Base-by-base conservation (phyloP, 1,140 invertebrate genomes). In the Glomeris maerens region DNA sequence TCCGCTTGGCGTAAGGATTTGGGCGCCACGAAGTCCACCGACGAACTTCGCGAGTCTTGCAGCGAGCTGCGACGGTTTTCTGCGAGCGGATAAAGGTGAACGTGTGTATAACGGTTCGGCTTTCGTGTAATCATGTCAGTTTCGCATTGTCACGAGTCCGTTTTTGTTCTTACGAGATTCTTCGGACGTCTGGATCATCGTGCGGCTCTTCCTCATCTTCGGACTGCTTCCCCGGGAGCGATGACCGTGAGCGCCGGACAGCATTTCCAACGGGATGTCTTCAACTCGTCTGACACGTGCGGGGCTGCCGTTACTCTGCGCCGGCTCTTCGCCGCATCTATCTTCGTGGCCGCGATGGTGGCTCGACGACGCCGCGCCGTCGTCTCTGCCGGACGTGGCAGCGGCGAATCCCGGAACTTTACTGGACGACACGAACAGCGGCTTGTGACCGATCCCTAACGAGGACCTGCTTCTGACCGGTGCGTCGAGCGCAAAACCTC, bases 331-430 rank as follows among this genome's bases (percentile, higher is more conserved):
- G 20, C 20, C 5, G 40, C 5, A 17, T 5, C 5, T 7, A 17
- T 21, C 5, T 42, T 7, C 5, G 25, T 4, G 25, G 25, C 40
- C 20, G 5, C 5, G 25, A 7, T 7, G 40, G 17, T 42, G 40
- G 25, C 20, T 4, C 20, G 17, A 5, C 20, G 5, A 25, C 40
- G 5, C 40, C 20, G 20, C 26, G 7, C 27, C 23, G 10, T 44
- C 31, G 40, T 50, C 77, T 78, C 31, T 73, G 64, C 31, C 75
- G 68, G n/a, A n/a, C 57, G 78, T 66, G 31, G 78, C 76, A 2
- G 79, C 72, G 0, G 78, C 80, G 58, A 81, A 80, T 22, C 79
- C 79, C 10, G 80, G 80, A 3, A 79, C 77, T 55, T 78, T 73
- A 50, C 71, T 74, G 2, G 71, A 65, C 2, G 55, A 22, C 2